Conservation (phyloP, 2,888 invertebrate species). For the Trachelus troglodyta region DNA sequence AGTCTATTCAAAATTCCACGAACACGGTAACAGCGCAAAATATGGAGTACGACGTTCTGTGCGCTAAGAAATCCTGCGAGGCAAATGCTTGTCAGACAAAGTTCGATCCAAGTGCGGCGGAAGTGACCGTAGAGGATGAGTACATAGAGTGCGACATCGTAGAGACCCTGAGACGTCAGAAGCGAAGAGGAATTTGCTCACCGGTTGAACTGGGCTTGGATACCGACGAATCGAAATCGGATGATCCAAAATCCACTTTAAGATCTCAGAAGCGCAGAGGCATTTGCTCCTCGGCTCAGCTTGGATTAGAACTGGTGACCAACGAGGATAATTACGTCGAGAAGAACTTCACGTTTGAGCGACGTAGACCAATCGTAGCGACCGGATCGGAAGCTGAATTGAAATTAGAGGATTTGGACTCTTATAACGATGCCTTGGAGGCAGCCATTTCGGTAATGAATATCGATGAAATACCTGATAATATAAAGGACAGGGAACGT, state of each 20-base stretch:
- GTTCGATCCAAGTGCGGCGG: constrained; percentile 9
- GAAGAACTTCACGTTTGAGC: constrained; percentile 27
- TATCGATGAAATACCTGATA: constrained; percentile 27
- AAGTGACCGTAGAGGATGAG: constrained; percentile 13
- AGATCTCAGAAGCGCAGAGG: constrained; percentile 71
- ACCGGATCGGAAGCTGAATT: constrained; percentile 15
- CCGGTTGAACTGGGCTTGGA: constrained; percentile 69
- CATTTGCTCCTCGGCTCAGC: constrained; percentile 70
- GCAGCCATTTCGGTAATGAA: neutral
- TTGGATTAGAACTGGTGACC: constrained; percentile 53
- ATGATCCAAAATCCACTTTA: constrained; percentile 60
- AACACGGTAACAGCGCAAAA: constrained; percentile 9
- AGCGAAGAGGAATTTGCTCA: constrained; percentile 66
- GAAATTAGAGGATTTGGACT: constrained; percentile 11
- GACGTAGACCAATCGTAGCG: constrained; percentile 14
- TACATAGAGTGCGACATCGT: constrained; percentile 23
- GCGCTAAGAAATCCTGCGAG: constrained; percentile 15
- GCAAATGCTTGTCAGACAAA: neutral
- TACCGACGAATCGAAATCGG: constrained; percentile 49
- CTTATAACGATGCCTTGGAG: constrained; percentile 4
- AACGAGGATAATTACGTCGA: constrained; percentile 39
- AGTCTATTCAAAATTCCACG: neutral
- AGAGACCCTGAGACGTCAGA: constrained; percentile 42
- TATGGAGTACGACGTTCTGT: constrained; percentile 20
- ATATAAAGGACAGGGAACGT: constrained; percentile 37